Percentiles rank a stretch among this genome's conserved stretches.
phyloP scores from a whole-genome alignment of 2,113 vertebrate genomes.

The Calyptommatus sinebrachiatus region DNA sequence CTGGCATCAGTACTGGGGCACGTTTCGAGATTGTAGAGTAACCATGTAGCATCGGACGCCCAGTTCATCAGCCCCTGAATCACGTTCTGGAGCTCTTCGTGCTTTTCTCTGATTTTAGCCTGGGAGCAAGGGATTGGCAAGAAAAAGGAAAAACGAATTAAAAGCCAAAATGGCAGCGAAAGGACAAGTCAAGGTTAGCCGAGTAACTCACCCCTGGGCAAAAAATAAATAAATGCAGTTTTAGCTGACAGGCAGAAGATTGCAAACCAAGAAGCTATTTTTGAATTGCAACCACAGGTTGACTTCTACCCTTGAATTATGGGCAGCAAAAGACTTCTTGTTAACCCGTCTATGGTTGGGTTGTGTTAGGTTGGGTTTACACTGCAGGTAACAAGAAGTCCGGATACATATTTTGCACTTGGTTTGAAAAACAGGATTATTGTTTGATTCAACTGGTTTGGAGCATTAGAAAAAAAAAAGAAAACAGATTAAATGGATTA shows the following conservation, averaged over 20 bases:
- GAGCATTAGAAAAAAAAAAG: too few species aligned
- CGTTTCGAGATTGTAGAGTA: constrained; percentile 38
- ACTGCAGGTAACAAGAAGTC: too few species aligned
- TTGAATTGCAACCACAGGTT: background rate
- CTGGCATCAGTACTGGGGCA: background rate
- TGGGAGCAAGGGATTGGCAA: constrained; percentile 31
- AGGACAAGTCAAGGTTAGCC: background rate
- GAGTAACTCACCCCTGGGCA: background rate
- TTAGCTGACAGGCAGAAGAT: background rate
- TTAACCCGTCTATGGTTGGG: too few species aligned
- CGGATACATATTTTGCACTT: too few species aligned
- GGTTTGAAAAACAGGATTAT: too few species aligned
- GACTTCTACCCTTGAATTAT: background rate
- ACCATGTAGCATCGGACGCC: constrained; percentile 64
- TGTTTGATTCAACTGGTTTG: too few species aligned
- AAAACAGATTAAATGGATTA: too few species aligned
- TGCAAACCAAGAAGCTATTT: background rate
- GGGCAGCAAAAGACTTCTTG: background rate
- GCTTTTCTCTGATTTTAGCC: constrained; percentile 66
- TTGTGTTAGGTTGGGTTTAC: too few species aligned
- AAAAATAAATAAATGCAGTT: background rate
- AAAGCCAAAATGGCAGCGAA: accelerated
- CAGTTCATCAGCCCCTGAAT: constrained; percentile 78
- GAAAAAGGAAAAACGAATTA: background rate
- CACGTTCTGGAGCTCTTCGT: constrained; percentile 64